These are phyloP conservation scores for Ormyrus rosae DNA, from an alignment of 2,888 invertebrate genomes.

Conservation along the genomic window DNA sequence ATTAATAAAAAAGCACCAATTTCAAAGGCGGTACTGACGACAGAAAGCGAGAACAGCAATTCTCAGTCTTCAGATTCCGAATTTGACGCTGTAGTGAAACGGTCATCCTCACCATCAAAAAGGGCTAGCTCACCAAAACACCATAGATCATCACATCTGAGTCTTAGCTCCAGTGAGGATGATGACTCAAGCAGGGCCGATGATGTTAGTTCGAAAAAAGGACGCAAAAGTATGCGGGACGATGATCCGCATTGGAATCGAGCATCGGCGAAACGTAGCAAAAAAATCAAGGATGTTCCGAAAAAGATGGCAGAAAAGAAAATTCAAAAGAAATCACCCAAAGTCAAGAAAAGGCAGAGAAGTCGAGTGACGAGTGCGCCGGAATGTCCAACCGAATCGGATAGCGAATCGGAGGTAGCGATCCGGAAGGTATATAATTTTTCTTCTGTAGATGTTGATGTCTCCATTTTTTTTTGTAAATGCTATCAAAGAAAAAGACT, in stretches of 20 bases:
- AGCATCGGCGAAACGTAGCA: too few species aligned
- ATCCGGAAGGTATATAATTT: slow-evolving; percentile 61
- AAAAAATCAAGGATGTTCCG: slow-evolving; percentile 42
- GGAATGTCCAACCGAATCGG: slow-evolving; percentile 68
- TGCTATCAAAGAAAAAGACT: neutral
- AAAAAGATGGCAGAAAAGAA: slow-evolving; percentile 71
- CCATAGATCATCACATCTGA: too few species aligned
- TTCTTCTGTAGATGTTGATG: too few species aligned
- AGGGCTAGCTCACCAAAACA: too few species aligned
- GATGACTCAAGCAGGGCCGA: too few species aligned
- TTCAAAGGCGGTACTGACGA: slow-evolving; percentile 73
- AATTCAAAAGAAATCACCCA: slow-evolving; percentile 67
- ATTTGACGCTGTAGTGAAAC: too few species aligned
- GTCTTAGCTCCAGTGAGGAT: too few species aligned
- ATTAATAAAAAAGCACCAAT: slow-evolving; percentile 66
- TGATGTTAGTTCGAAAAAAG: too few species aligned
- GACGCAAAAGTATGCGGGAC: too few species aligned
- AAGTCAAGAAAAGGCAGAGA: slow-evolving; percentile 71
- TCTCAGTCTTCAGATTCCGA: too few species aligned
- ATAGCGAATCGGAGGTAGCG: slow-evolving; percentile 70
- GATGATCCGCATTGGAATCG: too few species aligned
- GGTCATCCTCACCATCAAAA: too few species aligned
- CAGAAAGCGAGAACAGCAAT: neutral
- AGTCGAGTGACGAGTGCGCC: slow-evolving; percentile 66
- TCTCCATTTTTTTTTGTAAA: neutral